Conservation (phyloP, 2,797 vertebrate species). For the Girardinus metallicus region DNA sequence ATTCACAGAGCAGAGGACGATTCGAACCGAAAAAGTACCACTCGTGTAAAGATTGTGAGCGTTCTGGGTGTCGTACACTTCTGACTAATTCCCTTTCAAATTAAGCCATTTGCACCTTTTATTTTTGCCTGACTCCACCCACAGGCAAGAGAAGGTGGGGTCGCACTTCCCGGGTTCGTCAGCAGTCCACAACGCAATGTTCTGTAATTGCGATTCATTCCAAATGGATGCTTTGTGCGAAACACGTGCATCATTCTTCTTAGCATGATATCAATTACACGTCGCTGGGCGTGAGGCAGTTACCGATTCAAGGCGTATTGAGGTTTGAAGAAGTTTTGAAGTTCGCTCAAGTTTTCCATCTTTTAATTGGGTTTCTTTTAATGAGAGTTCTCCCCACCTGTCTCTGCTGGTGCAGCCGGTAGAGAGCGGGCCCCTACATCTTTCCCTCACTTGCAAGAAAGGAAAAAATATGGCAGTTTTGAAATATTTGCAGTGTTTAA, state of each 20-base stretch:
- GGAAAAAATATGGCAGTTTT: background rate
- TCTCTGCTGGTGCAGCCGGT: background rate
- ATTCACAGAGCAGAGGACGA: background rate
- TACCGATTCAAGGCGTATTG: background rate
- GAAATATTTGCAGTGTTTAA: background rate
- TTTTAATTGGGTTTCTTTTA: background rate
- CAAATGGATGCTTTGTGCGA: background rate
- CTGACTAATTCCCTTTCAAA: constrained; percentile 11
- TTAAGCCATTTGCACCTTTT: constrained; percentile 18
- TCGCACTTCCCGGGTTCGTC: constrained; percentile 6
- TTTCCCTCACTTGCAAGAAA: background rate
- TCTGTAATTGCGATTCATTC: background rate
- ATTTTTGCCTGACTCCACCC: background rate
- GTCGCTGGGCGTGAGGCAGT: background rate
- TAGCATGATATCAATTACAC: background rate
- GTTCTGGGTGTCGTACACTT: background rate
- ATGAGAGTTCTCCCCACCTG: background rate
- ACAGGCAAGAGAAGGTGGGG: background rate
- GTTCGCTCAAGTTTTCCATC: background rate
- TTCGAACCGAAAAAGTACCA: background rate
- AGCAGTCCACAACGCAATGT: background rate
- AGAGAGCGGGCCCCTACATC: background rate
- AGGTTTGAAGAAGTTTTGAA: background rate
- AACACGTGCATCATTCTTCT: background rate
- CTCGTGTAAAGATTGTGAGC: background rate